These are phyloP conservation scores for Cryptotermes secundus DNA, from an alignment of 1,140 invertebrate genomes.

Conservation along the genomic window DNA sequence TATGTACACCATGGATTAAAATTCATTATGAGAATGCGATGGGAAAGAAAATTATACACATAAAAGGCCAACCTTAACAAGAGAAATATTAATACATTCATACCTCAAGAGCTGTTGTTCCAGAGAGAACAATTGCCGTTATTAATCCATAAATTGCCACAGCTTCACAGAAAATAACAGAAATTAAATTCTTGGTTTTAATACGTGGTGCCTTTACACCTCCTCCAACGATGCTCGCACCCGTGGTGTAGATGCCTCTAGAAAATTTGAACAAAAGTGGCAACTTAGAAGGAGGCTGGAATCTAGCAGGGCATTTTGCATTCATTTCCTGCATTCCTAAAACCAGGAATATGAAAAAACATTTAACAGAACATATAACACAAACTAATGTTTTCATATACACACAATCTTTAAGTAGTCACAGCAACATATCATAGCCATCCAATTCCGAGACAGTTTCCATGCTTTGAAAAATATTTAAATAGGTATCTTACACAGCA, in stretches of 20 bases:
- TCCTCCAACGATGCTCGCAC: conserved; percentile 91
- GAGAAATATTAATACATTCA: not conserved
- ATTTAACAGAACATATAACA: no score
- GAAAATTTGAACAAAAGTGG: not conserved
- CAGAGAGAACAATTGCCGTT: conserved; percentile 93
- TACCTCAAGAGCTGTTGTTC: conserved; percentile 62
- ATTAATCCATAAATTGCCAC: conserved; percentile 98
- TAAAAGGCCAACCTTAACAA: no score
- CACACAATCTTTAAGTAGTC: no score
- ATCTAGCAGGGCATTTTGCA: no score
- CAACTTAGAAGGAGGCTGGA: not conserved
- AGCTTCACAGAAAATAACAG: conserved; percentile 98
- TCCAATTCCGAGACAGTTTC: no score
- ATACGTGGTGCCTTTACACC: conserved; percentile 98
- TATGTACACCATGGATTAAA: not conserved
- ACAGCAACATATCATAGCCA: no score
- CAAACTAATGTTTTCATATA: no score
- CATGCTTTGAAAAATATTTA: not conserved
- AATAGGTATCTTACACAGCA: conserved; percentile 62
- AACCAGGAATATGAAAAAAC: no score
- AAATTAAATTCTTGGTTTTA: conserved; percentile 99
- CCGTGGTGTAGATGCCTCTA: conserved; percentile 44
- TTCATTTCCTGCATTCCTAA: no score
- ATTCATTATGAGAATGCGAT: no score
- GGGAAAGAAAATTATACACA: no score